These are phyloP conservation scores for Tylochromis polylepis DNA, from an alignment of 2,113 vertebrate genomes.

Conservation along the genomic window DNA sequence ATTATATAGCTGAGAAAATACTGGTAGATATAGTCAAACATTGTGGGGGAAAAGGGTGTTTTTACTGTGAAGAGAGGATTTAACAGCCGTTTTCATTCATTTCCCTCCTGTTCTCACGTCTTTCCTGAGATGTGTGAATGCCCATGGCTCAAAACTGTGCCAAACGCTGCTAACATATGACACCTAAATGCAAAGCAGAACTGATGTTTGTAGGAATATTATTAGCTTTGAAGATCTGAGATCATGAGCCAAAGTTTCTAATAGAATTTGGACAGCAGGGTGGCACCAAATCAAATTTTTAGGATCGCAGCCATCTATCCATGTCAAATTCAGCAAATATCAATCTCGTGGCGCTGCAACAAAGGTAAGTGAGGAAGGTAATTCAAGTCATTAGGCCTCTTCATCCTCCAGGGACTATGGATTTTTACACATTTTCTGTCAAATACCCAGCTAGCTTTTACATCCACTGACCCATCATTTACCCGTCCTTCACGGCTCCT, in stretches of 20 bases:
- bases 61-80: neutral
- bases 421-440: neutral
- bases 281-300: neutral
- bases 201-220: neutral
- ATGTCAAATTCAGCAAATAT: neutral
- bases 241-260: neutral
- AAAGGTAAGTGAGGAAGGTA: neutral
- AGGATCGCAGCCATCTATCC: neutral
- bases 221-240: neutral
- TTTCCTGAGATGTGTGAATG: neutral
- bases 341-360: neutral
- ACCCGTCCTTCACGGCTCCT: neutral
- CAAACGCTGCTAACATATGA: neutral
- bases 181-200: neutral
- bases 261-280: neutral
- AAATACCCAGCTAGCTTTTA: neutral
- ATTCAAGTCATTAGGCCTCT: neutral
- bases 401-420: neutral
- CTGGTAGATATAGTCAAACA: neutral
- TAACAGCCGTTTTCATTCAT: neutral
- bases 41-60: neutral
- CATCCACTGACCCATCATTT: neutral
- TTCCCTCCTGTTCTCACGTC: neutral
- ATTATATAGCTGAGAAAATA: constrained; percentile 33
- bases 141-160: neutral